Base-by-base conservation (phyloP, 2,888 invertebrate species). In the Drosophila nr. perissopoda region DNA sequence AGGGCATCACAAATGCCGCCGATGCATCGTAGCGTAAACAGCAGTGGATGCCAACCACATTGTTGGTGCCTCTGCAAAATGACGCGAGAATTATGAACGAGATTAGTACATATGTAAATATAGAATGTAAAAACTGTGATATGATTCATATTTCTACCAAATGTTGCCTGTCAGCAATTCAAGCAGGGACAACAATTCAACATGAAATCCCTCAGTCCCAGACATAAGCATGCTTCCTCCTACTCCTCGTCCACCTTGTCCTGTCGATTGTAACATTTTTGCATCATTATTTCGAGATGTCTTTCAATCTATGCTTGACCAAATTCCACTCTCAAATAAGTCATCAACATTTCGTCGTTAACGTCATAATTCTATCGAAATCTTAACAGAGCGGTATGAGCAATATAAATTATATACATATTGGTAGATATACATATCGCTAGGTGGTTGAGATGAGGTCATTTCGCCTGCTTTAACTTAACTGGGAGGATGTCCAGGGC, bases 1-100 rank as follows among this genome's bases (percentile, higher is more conserved):
- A 97, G 4, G 98, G 97, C 98, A 98, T 98, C 57, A 98, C 95
- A 92, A 98, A 97, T 60, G 97, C 97, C 72, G 97, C 96, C 67
- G 97, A 96, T 87, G 97, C 97, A 74, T 95, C 94, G 85, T 96
- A 94, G 61, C 97, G 94, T 56, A 98, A 93, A 90, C 97, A 97
- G 76, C 97, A 93, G 79, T 96, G 95, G 69, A 98, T 95, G 59
- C 96, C 96, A 82, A 97, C 97, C 21, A 98, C 96, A 94, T 98
- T 96, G 90, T 97, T 95, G 69, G 94, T 94, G 27, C 98, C 98
- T 3, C 98, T 92, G 78, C 0, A 80, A 80, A 80, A 80, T 0
- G n/a, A 49, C 4, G 42, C 2, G 6, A 51, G 51, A 25, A 25
- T 45, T 16, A 2, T 45, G 25, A 45, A 45, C 8, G 10, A 64